Evolutionary conservation across 2,113 vertebrate genomes (phyloP), one percentile per base, ranked within the genome.

Genomic region (Natator depressus): DNA sequence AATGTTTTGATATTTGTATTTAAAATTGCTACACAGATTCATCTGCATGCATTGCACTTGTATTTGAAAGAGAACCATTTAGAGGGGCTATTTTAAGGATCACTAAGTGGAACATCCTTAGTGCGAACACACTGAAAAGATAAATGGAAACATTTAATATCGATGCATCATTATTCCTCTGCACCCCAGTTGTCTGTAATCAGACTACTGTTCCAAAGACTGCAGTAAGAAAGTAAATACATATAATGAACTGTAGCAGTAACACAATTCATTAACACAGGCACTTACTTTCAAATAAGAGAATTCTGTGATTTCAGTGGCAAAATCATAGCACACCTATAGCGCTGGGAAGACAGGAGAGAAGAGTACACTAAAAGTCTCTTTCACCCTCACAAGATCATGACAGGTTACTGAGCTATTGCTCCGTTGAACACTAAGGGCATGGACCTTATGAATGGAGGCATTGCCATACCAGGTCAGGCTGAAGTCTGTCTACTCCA

Each of bases 91-190:
- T 97, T 96, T 96, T 95, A 93, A 93, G 95, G 12, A 84, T 59
- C 85, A 72, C 90, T 96, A 88, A 95, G 90, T 95, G 85, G 51
- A 95, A 95, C 85, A 89, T 88, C 53, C 10, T 53, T 87, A 95
- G 80, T 72, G 89, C 88, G 72, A 95, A 86, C 72, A 69, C 49
- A 80, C 51, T 83, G 76, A 72, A 84, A 86, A 93, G 81, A 89
- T 93, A 95, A 93, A 96, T 93, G 85, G 91, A 96, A 96, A 86
- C 12, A 42, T 94, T 95, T 91, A 93, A 96, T 95, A 95, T 96
- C 94, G 93, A 94, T 96, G 82, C 49, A 89, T 8, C 86, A 42
- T 49, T 95, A 47, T 94, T 95, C 91, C 87, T 47, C 72, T 57
- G 86, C 29, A 42, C 17, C 47, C 90, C 72, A 82, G 82, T 85